These are phyloP conservation scores for Amphiduros pacificus DNA, from an alignment of 2,888 invertebrate genomes.

Conservation along the genomic window DNA sequence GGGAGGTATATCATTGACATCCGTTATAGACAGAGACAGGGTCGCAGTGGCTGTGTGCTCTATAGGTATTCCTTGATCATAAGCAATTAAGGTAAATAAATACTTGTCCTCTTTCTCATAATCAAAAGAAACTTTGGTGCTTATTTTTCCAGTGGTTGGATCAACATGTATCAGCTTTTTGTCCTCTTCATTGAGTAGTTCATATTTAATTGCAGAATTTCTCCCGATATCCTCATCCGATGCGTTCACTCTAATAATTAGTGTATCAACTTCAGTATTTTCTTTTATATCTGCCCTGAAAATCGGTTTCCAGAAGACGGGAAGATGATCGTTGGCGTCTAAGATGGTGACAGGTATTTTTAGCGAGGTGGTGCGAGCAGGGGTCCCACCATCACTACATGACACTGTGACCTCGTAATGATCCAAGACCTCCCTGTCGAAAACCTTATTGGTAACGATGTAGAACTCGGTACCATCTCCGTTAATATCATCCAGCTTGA, in stretches of 20 bases:
- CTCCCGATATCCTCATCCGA: slow-evolving; percentile 35
- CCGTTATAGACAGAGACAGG: slow-evolving; percentile 22
- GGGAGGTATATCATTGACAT: slow-evolving; percentile 31
- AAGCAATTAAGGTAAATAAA: slow-evolving; percentile 23
- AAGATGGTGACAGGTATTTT: slow-evolving; percentile 14
- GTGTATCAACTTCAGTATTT: slow-evolving; percentile 2
- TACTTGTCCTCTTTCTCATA: slow-evolving; percentile 18
- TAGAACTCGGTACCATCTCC: slow-evolving; percentile 19
- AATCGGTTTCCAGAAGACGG: slow-evolving; percentile 1
- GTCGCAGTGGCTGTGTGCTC: slow-evolving; percentile 20
- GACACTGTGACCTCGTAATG: slow-evolving; percentile 3
- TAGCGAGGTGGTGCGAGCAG: slow-evolving; percentile 7
- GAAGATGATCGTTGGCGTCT: slow-evolving; percentile 17
- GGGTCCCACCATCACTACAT: slow-evolving; percentile 17
- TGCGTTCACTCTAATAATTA: slow-evolving; percentile 18
- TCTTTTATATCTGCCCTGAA: slow-evolving; percentile 10
- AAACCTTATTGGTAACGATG: slow-evolving; percentile 20
- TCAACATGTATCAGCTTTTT: slow-evolving; percentile 15
- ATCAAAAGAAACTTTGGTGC: slow-evolving; percentile 19
- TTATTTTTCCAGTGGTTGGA: slow-evolving; percentile 15
- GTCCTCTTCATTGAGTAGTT: slow-evolving; percentile 19
- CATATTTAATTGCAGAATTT: slow-evolving; percentile 37
- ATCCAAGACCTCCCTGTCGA: slow-evolving; percentile 14
- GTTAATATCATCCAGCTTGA: slow-evolving; percentile 12
- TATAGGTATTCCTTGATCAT: slow-evolving; percentile 21